These are phyloP conservation scores for Mizuhopecten yessoensis DNA, from an alignment of 1,140 invertebrate species.

Conservation along the genomic window DNA sequence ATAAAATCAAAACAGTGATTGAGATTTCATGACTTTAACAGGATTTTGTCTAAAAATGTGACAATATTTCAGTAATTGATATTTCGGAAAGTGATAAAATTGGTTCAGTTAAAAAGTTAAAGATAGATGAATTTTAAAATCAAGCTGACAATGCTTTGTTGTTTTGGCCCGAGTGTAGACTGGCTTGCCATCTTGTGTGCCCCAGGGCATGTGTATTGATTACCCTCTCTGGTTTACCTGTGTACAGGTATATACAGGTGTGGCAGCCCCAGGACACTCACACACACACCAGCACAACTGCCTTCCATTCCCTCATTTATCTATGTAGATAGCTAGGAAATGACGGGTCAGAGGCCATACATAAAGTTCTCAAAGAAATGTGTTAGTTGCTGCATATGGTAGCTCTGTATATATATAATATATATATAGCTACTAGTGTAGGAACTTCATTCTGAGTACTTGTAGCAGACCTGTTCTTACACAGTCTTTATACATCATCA, in stretches of 20 bases:
- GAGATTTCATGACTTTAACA: too few species aligned
- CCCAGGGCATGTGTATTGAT: not conserved
- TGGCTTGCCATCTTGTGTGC: not conserved
- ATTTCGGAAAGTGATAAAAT: too few species aligned
- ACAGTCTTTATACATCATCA: not conserved
- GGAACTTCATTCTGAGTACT: not conserved
- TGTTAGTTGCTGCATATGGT: not conserved
- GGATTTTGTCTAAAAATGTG: too few species aligned
- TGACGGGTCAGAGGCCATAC: not conserved
- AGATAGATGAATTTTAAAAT: not conserved
- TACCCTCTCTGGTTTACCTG: not conserved
- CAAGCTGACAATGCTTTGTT: slow-evolving; percentile 16
- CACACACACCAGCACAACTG: not conserved
- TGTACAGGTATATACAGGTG: slow-evolving; percentile 32
- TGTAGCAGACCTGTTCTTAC: too few species aligned
- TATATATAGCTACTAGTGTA: not conserved
- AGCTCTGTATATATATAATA: too few species aligned
- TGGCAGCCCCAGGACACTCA: slow-evolving; percentile 10
- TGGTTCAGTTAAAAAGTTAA: not conserved
- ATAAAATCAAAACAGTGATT: too few species aligned
- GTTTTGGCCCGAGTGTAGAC: not conserved
- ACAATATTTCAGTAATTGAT: too few species aligned
- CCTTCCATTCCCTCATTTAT: not conserved
- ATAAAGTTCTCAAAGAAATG: not conserved
- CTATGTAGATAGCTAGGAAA: not conserved